Evolutionary conservation across 2,113 vertebrate genomes (phyloP), one percentile per base, ranked within the genome.

Genomic region (Pomatorhinus ruficollis): DNA sequence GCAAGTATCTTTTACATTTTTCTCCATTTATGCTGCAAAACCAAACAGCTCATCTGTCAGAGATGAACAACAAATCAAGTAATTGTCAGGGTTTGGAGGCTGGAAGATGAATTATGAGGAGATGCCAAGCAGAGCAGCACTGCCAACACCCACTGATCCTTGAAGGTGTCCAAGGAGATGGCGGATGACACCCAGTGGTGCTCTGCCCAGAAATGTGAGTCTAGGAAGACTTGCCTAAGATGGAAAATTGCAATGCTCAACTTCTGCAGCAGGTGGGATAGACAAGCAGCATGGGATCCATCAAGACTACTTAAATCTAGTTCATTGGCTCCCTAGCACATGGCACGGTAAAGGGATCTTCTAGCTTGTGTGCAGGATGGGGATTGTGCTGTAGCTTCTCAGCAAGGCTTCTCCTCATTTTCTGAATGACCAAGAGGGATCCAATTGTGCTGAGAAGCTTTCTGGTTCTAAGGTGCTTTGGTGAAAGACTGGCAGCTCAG

Each of bases 341-440:
- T 0, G 0, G 23, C 66, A 50, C 0, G 27, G 23, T 5, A 35
- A 70, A 17, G 18, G 21, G 6, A 13, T 19, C 56, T 45, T 70
- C 47, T 52, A 42, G 15, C 25, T 35, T 27, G 8, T 42, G 52
- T 21, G n/a, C 3, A 11, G 20, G 39, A 53, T 13, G 30, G 44
- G 39, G 30, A 85, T 5, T 39, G 40, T 15, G 21, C 30, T 60
- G 57, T 14, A 66, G 21, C 12, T 33, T 60, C 53, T 83, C 53
- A 64, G 59, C 19, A 85, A 82, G 30, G 35, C 13, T 83, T 20
- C 61, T 59, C 30, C n/a, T 17, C 14, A 10, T 6, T 53, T 31
- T 64, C 30, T 33, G 2, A 2, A 53, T 18, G 37, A 82, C 24
- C 49, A 40, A 52, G 6, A 39, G 14, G 15, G 12, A 84, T 54